Conservation (phyloP, 2,797 vertebrate species). For the Agapornis canus region DNA sequence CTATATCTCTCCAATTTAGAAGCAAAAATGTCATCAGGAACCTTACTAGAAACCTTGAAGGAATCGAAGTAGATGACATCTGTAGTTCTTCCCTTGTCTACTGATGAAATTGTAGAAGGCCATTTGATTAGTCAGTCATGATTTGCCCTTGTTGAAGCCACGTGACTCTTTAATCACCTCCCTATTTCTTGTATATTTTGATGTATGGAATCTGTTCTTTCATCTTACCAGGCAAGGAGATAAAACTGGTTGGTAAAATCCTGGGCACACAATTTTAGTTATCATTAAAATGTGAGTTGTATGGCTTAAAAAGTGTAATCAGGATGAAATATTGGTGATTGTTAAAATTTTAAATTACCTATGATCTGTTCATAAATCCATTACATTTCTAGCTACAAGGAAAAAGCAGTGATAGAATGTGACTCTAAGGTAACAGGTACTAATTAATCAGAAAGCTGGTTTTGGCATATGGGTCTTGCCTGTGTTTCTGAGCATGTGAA, state of each 20-base stretch:
- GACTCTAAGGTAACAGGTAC: background rate
- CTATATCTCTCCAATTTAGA: background rate
- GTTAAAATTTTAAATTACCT: background rate
- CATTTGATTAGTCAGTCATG: background rate
- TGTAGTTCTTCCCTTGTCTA: background rate
- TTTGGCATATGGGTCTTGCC: background rate
- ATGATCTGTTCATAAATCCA: background rate
- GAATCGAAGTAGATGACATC: background rate
- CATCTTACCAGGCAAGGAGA: background rate
- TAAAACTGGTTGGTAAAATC: background rate
- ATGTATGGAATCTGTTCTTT: background rate
- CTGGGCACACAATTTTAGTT: background rate
- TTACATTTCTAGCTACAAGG: background rate
- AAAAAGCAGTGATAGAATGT: background rate
- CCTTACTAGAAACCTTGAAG: rapidly evolving
- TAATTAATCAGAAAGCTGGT: background rate
- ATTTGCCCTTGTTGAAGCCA: background rate
- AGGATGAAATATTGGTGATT: background rate
- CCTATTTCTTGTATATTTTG: background rate
- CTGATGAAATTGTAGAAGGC: background rate
- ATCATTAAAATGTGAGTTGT: background rate
- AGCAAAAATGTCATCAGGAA: background rate
- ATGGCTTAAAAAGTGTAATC: background rate
- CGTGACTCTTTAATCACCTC: background rate
- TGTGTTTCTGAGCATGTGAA: background rate